Evolutionary conservation across 2,113 vertebrate genomes (phyloP), one percentile per base, ranked within the genome.

Genomic region (Oncorhynchus masou): DNA sequence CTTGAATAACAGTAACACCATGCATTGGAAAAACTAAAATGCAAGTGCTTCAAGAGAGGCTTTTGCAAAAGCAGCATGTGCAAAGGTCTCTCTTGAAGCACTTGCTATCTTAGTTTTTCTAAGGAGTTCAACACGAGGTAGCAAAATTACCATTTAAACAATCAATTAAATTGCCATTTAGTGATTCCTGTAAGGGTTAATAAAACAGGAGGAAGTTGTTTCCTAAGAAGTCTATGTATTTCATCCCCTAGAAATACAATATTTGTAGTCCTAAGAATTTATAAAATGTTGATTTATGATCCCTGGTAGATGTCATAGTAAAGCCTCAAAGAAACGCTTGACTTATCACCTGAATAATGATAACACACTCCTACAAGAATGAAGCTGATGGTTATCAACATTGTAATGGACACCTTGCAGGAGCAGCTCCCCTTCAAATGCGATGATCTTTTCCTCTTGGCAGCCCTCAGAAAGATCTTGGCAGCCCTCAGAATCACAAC

Each of bases 321-420:
- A 71, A 20, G 15, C 65, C 66, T 48, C 75, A 48, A 69, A 51
- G 48, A 29, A 13, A 68, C 25, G 45, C 24, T 11, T 70, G 68
- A 70, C 39, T 15, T 9, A 20, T 22, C 68, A 70, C n/a, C 8
- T 51, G 45, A 70, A n/a, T n/a, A 45, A 39, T 19, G 16, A 45
- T 45, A 27, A 27, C 27, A 27, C 27, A 27, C 27, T 27, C 27
- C 27, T 27, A 27, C 3, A 27, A 27, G 27, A 27, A 27, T 27
- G 27, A 27, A 27, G 27, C 27, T 27, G 27, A 27, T 27, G 27
- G 27, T 27, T 27, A 4, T 98, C 96, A 0, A 96, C 95, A 0
- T 97, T 77, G 81, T 99, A 97, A 20, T 98, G 97, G 85, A 97
- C 96, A 2, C 97, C 97, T 89, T 99, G 98, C 69, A 99, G 84